phyloP scores from a whole-genome alignment of 2,888 invertebrate species.

The Hirtodrosophila duncani region DNA sequence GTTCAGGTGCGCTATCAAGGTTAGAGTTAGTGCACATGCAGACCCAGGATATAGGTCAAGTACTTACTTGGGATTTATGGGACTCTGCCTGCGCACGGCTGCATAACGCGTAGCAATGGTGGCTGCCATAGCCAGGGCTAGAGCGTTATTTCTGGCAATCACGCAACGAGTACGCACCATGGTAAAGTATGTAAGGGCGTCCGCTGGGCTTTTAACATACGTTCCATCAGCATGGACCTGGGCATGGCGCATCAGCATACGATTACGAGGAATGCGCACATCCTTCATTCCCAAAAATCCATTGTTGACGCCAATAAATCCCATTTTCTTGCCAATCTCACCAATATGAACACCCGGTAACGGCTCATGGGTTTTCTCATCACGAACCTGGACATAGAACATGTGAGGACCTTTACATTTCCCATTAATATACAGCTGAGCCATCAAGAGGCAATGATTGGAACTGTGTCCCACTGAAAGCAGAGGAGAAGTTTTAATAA shows the following conservation, averaged over 20 bases:
- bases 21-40: constrained; percentile 59
- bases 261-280: constrained; percentile 89
- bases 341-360: constrained; percentile 92
- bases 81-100: constrained; percentile 92
- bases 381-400: constrained; percentile 94
- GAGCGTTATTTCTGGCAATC: constrained; percentile 85
- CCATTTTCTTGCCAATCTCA: constrained; percentile 96
- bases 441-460: constrained; percentile 93
- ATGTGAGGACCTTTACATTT: constrained; percentile 92
- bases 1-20: constrained; percentile 91
- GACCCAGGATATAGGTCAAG: background rate
- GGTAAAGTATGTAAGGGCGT: constrained; percentile 88
- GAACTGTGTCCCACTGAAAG: constrained; percentile 91
- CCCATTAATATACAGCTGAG: constrained; percentile 90
- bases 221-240: constrained; percentile 94
- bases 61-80: constrained; percentile 85
- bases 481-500: background rate
- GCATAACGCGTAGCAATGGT: constrained; percentile 95
- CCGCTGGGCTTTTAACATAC: constrained; percentile 88
- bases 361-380: constrained; percentile 91
- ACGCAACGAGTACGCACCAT: constrained; percentile 95
- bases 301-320: constrained; percentile 94
- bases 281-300: constrained; percentile 93
- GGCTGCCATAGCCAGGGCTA: constrained; percentile 86
- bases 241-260: constrained; percentile 95